phyloP scores from a whole-genome alignment of 2,888 invertebrate genomes.

The Thalpophila matura region DNA sequence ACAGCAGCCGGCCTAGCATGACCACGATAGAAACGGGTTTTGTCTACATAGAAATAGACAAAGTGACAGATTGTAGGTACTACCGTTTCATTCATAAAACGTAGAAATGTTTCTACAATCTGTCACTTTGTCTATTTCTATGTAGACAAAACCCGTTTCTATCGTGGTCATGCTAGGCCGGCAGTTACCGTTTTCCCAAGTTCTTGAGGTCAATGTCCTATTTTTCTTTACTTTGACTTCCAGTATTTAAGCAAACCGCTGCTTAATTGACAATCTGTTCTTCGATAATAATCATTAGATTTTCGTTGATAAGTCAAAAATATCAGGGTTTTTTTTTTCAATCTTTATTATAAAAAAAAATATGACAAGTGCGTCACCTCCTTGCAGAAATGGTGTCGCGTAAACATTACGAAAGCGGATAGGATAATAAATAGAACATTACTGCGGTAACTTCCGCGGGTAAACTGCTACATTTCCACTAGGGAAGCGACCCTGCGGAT shows the following conservation, averaged over 20 bases:
- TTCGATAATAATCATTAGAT: no score
- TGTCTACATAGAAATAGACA: no score
- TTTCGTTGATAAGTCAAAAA: no score
- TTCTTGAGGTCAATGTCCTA: not conserved
- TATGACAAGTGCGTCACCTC: slow-evolving; percentile 47
- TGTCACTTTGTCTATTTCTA: no score
- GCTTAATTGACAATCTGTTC: not conserved
- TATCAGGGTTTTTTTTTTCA: not conserved
- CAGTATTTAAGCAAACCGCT: not conserved
- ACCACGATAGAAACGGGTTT: no score
- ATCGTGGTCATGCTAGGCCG: no score
- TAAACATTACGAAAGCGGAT: slow-evolving; percentile 51
- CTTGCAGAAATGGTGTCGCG: slow-evolving; percentile 50
- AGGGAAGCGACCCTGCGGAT: slow-evolving; percentile 53
- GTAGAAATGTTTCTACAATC: no score
- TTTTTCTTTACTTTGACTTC: not conserved
- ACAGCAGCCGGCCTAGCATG: no score
- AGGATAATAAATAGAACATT: slow-evolving; percentile 61
- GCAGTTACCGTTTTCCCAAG: not conserved
- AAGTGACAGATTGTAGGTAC: no score
- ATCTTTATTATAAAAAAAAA: slow-evolving; percentile 18
- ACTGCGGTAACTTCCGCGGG: slow-evolving; percentile 54
- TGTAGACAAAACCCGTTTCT: no score
- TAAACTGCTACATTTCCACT: slow-evolving; percentile 55
- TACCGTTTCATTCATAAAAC: no score